Evolutionary conservation across 2,113 vertebrate genomes (phyloP).

Genomic region (Eleginops maclovinus): DNA sequence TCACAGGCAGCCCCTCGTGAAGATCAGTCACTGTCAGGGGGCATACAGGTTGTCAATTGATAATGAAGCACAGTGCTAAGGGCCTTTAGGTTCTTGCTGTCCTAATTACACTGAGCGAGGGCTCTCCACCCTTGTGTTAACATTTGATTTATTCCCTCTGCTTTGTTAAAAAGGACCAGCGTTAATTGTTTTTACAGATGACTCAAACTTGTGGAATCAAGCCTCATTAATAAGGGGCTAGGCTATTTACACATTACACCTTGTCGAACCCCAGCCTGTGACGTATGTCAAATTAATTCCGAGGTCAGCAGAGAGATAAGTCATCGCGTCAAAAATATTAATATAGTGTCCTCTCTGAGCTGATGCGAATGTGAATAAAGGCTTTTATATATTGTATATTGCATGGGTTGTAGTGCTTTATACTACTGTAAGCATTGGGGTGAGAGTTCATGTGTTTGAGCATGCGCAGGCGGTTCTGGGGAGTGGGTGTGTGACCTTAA

Average conservation of each 20-base stretch:
- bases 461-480: too few species aligned
- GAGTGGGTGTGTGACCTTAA: too few species aligned
- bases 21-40: constrained; percentile 86
- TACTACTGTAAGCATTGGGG: too few species aligned
- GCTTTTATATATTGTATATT: not conserved
- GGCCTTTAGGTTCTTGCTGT: constrained; percentile 86
- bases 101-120: constrained; percentile 91
- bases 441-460: too few species aligned
- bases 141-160: constrained; percentile 94
- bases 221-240: constrained; percentile 87
- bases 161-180: constrained; percentile 87
- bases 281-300: constrained; percentile 13
- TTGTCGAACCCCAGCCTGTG: constrained; percentile 51
- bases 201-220: constrained; percentile 89
- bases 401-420: not conserved
- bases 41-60: constrained; percentile 88
- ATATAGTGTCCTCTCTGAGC: constrained; percentile 11
- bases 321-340: not conserved
- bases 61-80: constrained; percentile 84
- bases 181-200: constrained; percentile 95
- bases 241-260: constrained; percentile 80
- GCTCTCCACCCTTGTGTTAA: constrained; percentile 91
- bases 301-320: constrained; percentile 26
- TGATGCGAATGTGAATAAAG: not conserved
- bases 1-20: constrained; percentile 66